These are phyloP conservation scores for Jaculus jaculus DNA, from an alignment of 2,113 vertebrate genomes.

Conservation along the genomic window DNA sequence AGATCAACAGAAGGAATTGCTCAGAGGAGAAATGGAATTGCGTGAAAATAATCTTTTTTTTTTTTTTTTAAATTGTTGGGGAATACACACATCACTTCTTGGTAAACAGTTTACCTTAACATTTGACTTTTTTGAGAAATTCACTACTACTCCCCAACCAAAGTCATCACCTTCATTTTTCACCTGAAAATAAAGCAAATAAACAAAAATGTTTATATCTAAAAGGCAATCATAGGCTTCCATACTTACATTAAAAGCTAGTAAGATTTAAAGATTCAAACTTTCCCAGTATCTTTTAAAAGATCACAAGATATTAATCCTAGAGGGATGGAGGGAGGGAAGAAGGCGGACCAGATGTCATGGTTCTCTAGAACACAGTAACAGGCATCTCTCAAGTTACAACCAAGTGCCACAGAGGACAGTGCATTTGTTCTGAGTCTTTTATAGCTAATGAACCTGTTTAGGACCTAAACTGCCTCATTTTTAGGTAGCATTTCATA, in stretches of 20 bases:
- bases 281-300: background rate
- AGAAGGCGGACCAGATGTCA: no score
- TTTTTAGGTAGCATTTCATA: background rate
- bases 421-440: background rate
- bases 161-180: conserved; percentile 95
- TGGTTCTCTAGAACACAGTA: background rate
- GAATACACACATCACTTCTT: background rate
- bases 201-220: conserved; percentile 69
- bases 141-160: conserved; percentile 98
- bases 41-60: background rate
- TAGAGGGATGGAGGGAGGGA: background rate
- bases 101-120: conserved; percentile 89
- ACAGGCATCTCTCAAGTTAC: background rate
- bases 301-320: background rate
- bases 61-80: background rate
- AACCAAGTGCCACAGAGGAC: conserved; percentile 4
- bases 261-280: background rate
- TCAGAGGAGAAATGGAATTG: background rate
- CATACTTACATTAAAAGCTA: background rate
- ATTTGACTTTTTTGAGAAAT: conserved; percentile 97
- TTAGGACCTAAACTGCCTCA: background rate
- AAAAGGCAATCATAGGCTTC: background rate
- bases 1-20: no score
- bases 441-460: conserved; percentile 13
- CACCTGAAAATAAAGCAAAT: conserved; percentile 86